These are phyloP conservation scores for Cyaniris semiargus DNA, from an alignment of 2,888 invertebrate species.

Conservation along the genomic window DNA sequence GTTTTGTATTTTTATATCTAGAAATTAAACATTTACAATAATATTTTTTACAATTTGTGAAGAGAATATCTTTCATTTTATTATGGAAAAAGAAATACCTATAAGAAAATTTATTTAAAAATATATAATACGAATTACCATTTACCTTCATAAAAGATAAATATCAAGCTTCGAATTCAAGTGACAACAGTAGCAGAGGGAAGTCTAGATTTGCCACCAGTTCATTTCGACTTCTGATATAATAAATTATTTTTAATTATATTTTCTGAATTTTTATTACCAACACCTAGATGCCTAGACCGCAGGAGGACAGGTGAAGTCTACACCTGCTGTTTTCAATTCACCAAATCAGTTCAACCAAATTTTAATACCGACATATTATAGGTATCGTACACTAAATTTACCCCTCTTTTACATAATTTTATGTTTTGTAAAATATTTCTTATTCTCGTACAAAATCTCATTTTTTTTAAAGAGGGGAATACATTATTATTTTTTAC, in stretches of 20 bases:
- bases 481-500: neutral
- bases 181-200: no score
- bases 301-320: conserved; percentile 6
- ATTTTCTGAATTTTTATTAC: neutral
- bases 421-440: neutral
- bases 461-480: no score
- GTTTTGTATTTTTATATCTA: neutral
- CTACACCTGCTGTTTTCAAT: conserved; percentile 8
- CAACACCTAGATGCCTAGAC: neutral
- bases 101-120: neutral
- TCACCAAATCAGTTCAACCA: neutral
- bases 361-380: neutral
- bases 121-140: neutral
- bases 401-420: no score
- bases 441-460: neutral
- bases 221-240: neutral
- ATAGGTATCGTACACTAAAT: no score
- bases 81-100: no score
- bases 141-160: no score
- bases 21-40: no score
- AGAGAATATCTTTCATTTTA: no score
- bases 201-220: neutral
- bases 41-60: no score
- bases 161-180: no score
- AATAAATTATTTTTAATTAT: neutral